These are phyloP conservation scores for Ooceraea biroi DNA, from an alignment of 1,140 invertebrate species.

Conservation along the genomic window DNA sequence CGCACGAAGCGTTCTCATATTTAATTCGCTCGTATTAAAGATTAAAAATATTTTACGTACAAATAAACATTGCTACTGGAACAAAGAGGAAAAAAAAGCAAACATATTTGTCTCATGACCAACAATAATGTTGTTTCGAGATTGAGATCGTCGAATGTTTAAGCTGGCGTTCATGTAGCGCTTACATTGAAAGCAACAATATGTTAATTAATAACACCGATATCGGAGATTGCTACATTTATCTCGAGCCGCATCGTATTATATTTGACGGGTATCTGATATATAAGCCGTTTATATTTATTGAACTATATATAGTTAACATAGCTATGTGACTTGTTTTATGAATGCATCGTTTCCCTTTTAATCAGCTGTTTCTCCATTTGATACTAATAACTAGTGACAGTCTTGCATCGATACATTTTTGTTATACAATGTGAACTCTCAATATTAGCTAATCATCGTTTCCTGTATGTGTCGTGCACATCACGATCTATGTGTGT, in stretches of 20 bases:
- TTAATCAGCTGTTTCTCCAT: conserved; percentile 29
- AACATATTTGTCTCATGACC: background rate
- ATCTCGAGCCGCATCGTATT: conserved; percentile 14
- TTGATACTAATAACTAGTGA: conserved; percentile 52
- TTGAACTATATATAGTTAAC: conserved; percentile 7
- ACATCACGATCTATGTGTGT: conserved; percentile 43
- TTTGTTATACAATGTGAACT: background rate
- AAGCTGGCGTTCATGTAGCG: conserved; percentile 35
- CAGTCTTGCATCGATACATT: conserved; percentile 34
- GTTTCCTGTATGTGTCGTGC: conserved; percentile 43
- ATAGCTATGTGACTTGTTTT: conserved; percentile 39
- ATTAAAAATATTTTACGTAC: too few species aligned
- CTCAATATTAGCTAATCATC: conserved; percentile 29
- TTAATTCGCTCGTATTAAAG: too few species aligned
- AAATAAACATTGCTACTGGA: too few species aligned
- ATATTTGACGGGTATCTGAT: conserved; percentile 72
- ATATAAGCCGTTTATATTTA: conserved; percentile 35
- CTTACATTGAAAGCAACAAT: conserved; percentile 25
- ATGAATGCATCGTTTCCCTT: conserved; percentile 47
- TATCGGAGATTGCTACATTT: background rate
- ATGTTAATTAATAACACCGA: background rate
- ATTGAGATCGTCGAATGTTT: background rate
- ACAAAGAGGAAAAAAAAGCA: too few species aligned
- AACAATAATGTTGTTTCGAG: background rate
- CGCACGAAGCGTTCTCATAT: too few species aligned